Evolutionary conservation across 2,113 vertebrate species (phyloP).

Genomic region (Nanorana parkeri): DNA sequence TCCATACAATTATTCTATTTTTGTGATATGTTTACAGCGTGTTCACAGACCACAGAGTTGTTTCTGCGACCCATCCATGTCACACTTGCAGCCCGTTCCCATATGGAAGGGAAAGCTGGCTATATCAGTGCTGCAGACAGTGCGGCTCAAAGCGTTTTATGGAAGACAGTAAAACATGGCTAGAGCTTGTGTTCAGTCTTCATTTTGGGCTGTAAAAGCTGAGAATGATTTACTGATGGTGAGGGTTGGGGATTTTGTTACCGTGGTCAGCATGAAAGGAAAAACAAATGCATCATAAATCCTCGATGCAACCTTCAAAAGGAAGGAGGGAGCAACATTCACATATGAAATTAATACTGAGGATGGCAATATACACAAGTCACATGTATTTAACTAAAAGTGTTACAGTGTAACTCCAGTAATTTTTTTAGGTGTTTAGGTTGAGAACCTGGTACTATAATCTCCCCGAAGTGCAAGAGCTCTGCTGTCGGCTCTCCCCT

Average conservation of each 20-base stretch:
- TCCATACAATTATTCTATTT: background rate
- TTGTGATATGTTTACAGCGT: background rate
- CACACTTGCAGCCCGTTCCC: background rate
- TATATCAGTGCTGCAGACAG: background rate
- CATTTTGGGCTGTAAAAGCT: conserved; percentile 41
- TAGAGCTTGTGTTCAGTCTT: conserved; percentile 16
- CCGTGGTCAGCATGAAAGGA: conserved; percentile 30
- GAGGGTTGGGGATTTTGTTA: conserved; percentile 43
- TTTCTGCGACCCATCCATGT: background rate
- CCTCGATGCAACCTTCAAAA: background rate
- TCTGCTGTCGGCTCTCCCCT: too few species aligned
- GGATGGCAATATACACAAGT: background rate
- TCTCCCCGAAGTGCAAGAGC: too few species aligned
- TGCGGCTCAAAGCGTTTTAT: background rate
- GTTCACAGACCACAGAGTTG: background rate
- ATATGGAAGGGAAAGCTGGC: background rate
- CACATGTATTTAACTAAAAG: background rate
- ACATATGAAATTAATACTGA: background rate
- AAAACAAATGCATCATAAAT: conserved; percentile 45
- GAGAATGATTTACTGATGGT: conserved; percentile 33
- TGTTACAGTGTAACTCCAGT: too few species aligned
- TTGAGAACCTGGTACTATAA: too few species aligned
- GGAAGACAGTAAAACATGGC: conserved; percentile 25
- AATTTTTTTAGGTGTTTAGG: too few species aligned
- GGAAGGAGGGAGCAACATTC: background rate